These are phyloP conservation scores for Sterrhoptilus dennistouni DNA, from an alignment of 2,113 vertebrate genomes.

Conservation along the genomic window DNA sequence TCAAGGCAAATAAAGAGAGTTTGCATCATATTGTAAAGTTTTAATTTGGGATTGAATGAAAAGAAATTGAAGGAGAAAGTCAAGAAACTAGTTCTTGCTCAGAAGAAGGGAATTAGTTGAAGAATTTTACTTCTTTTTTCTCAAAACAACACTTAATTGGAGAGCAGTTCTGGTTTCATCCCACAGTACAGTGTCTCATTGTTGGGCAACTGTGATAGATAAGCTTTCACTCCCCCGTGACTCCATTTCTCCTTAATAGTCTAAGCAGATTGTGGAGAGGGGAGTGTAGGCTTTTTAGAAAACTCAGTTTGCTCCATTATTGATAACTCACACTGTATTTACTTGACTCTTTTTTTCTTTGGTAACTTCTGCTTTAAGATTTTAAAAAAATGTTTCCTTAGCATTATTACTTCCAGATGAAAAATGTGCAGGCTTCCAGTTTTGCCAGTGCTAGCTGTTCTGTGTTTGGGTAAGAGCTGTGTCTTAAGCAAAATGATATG, in stretches of 20 bases:
- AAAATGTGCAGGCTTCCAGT: neutral
- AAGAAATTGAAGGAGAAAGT: neutral
- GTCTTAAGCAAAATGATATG: neutral
- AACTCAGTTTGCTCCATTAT: neutral
- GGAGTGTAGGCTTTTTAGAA: neutral
- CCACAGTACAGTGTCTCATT: neutral
- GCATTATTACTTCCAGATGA: neutral
- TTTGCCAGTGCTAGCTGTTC: neutral
- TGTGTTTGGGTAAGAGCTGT: neutral
- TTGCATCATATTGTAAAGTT: neutral
- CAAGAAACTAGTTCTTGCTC: neutral
- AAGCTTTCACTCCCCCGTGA: neutral
- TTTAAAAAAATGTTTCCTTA: neutral
- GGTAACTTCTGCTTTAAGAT: neutral
- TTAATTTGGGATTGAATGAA: neutral
- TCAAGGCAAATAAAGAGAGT: neutral
- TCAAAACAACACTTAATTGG: neutral
- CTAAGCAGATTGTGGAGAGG: accelerated
- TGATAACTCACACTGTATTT: neutral
- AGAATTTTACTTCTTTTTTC: neutral
- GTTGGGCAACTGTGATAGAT: neutral
- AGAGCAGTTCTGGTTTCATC: neutral
- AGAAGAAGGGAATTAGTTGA: neutral
- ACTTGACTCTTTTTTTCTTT: neutral
- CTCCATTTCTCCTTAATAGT: neutral